These are phyloP conservation scores for Romanogobio albipinnatus DNA, from an alignment of 2,113 vertebrate species.

Conservation along the genomic window DNA sequence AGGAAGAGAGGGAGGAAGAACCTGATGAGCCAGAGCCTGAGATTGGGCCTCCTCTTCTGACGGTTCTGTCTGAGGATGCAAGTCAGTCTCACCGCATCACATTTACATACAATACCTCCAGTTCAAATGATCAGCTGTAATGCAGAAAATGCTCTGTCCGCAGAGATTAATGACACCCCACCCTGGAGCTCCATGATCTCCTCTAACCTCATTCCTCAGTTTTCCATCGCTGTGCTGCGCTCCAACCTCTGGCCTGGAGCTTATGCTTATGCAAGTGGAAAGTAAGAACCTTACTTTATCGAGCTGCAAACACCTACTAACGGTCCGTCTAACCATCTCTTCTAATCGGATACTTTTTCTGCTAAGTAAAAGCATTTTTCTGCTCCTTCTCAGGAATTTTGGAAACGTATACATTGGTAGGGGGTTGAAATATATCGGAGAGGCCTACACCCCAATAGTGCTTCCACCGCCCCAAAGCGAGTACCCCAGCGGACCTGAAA, in stretches of 20 bases:
- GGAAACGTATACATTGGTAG: constrained; percentile 94
- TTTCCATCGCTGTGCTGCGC: constrained; percentile 83
- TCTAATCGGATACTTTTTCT: not conserved
- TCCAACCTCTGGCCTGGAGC: constrained; percentile 96
- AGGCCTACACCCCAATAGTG: constrained; percentile 74
- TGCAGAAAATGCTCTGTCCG: not conserved
- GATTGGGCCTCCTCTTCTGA: constrained; percentile 88
- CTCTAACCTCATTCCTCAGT: constrained; percentile 80
- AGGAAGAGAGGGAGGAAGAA: constrained; percentile 76
- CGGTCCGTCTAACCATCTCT: not conserved
- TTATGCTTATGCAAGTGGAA: constrained; percentile 82
- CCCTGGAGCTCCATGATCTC: constrained; percentile 85
- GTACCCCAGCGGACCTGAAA: constrained; percentile 80
- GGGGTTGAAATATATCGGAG: constrained; percentile 86
- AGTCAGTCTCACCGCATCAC: constrained; percentile 70
- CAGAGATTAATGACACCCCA: constrained; percentile 82
- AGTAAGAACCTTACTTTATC: constrained; percentile 72
- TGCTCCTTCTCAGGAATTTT: constrained; percentile 68
- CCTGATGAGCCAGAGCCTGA: constrained; percentile 82
- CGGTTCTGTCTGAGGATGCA: constrained; percentile 89
- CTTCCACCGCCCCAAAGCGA: constrained; percentile 76
- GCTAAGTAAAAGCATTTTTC: not conserved
- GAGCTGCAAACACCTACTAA: not conserved
- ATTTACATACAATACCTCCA: not conserved
- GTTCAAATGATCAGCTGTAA: not conserved